Evolutionary conservation across 2,113 vertebrate species (phyloP).

Genomic region (Corythornis madagascariensis): DNA sequence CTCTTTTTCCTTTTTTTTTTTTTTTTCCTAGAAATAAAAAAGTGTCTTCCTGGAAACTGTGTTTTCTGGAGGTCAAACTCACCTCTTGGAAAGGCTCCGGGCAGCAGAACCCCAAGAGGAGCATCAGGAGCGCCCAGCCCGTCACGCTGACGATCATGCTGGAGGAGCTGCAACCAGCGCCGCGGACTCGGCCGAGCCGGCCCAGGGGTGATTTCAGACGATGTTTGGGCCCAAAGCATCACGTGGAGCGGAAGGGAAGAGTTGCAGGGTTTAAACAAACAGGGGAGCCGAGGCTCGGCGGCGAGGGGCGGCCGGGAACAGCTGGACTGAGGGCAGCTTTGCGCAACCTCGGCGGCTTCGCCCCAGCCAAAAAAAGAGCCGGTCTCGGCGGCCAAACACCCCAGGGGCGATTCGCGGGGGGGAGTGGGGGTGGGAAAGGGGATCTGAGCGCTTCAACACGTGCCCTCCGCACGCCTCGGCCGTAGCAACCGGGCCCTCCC

Average conservation of each 20-base stretch:
- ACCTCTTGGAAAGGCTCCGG: slow-evolving; percentile 48
- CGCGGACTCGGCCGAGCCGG: background rate
- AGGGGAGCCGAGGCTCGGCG: background rate
- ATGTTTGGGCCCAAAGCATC: background rate
- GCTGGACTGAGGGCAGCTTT: background rate
- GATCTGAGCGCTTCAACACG: background rate
- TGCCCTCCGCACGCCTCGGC: background rate
- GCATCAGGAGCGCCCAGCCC: background rate
- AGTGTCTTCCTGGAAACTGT: background rate
- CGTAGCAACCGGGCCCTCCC: fast-evolving
- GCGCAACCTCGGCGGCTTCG: background rate
- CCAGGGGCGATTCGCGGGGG: fast-evolving
- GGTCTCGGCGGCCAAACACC: background rate
- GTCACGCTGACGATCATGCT: background rate
- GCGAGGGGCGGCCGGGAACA: background rate
- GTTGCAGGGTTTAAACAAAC: background rate
- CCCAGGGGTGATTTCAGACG: background rate
- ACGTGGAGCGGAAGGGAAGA: slow-evolving; percentile 36
- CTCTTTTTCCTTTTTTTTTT: background rate
- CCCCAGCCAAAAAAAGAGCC: background rate
- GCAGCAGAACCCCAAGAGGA: slow-evolving; percentile 60
- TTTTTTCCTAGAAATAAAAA: background rate
- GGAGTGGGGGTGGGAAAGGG: too few relatives aligned
- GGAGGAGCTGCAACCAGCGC: background rate
- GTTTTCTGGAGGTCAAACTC: background rate